These are phyloP conservation scores for Sturnira hondurensis DNA, from an alignment of 2,113 vertebrate genomes.

Conservation along the genomic window DNA sequence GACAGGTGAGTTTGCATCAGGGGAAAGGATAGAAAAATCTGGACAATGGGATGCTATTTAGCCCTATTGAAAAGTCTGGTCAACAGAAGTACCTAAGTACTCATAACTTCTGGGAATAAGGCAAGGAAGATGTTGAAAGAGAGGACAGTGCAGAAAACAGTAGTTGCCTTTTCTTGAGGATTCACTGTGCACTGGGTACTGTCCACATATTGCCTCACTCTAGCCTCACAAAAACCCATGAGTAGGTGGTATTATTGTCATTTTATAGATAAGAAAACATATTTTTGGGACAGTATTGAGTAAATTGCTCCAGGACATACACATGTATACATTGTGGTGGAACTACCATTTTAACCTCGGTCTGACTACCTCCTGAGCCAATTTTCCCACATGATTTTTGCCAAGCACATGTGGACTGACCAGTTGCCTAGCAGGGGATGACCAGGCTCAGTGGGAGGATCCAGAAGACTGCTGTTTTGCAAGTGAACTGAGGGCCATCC, in stretches of 20 bases:
- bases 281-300: background rate
- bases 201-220: background rate
- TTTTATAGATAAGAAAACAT: slow-evolving; percentile 20
- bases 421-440: background rate
- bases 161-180: background rate
- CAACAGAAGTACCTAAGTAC: background rate
- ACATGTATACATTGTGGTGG: background rate
- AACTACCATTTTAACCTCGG: background rate
- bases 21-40: slow-evolving; percentile 3
- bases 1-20: background rate
- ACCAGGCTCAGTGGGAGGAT: background rate
- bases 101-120: background rate
- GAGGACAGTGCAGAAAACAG: background rate
- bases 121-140: background rate
- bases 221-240: background rate
- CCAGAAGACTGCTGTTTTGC: background rate
- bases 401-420: background rate
- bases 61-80: background rate
- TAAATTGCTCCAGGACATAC: background rate
- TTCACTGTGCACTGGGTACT: background rate
- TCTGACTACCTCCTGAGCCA: background rate
- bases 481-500: background rate
- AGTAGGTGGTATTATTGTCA: background rate
- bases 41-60: background rate
- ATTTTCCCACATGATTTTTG: background rate